phyloP scores from a whole-genome alignment of 1,140 invertebrate genomes.

The Brachionus sp. region DNA sequence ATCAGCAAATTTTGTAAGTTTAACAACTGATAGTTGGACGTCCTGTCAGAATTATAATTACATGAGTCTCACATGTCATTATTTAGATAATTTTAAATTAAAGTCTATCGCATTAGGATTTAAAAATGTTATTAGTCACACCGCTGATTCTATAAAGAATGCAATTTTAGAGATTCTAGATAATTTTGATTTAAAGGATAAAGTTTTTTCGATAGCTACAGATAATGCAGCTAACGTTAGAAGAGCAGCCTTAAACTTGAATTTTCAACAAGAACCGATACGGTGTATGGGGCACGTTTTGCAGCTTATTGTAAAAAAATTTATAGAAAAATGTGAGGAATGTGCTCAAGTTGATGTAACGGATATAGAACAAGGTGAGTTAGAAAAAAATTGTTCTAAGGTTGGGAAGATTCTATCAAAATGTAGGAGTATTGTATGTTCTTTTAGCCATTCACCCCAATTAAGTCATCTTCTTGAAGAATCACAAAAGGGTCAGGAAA shows the following conservation, averaged over 20 bases:
- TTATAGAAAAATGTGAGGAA: conserved; percentile 9
- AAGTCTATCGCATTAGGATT: neutral
- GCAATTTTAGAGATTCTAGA: conserved; percentile 7
- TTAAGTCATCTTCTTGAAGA: neutral
- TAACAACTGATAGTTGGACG: neutral
- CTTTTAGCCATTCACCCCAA: conserved; percentile 7
- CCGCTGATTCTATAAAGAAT: too few species aligned
- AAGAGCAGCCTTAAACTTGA: neutral
- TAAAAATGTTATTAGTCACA: too few species aligned
- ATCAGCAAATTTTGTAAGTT: neutral
- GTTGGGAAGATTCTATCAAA: neutral
- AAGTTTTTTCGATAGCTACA: neutral
- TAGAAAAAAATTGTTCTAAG: neutral
- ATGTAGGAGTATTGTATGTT: conserved; percentile 1
- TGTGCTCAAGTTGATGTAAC: neutral
- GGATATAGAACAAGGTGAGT: neutral
- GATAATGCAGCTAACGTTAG: too few species aligned
- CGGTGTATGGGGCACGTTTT: neutral
- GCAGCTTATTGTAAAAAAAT: conserved; percentile 9
- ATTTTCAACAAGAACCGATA: conserved; percentile 1
- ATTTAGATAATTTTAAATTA: neutral
- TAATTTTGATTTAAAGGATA: neutral
- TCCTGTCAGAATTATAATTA: neutral
- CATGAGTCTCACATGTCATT: too few species aligned
- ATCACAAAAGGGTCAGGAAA: neutral